These are phyloP conservation scores for Lagopus leucura DNA, from an alignment of 2,113 vertebrate genomes.

Conservation along the genomic window DNA sequence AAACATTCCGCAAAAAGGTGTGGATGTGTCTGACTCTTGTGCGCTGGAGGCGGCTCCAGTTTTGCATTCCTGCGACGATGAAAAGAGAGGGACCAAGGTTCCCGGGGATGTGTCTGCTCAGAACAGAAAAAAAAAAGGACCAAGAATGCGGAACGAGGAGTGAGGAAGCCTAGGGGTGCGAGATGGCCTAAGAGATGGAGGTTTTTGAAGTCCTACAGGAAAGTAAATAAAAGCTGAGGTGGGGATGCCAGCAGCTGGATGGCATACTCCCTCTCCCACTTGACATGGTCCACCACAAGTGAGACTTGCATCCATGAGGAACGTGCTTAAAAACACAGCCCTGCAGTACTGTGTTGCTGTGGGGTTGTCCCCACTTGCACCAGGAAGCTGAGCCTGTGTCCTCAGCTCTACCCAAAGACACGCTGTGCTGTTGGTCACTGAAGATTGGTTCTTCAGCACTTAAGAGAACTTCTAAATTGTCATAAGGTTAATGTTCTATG, in stretches of 20 bases:
- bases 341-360: background rate
- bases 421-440: background rate
- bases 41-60: conserved; percentile 49
- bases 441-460: conserved; percentile 6
- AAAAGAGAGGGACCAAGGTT: conserved; percentile 82
- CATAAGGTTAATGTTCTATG: background rate
- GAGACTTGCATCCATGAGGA: conserved; percentile 40
- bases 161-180: conserved; percentile 52
- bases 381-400: conserved; percentile 7
- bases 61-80: conserved; percentile 80
- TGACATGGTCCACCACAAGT: conserved; percentile 60
- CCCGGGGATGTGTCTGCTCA: conserved; percentile 70
- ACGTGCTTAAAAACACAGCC: conserved; percentile 76
- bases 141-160: conserved; percentile 71
- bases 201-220: conserved; percentile 34
- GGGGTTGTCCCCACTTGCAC: background rate
- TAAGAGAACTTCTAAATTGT: conserved; percentile 10
- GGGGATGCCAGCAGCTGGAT: conserved; percentile 46
- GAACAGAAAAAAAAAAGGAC: conserved; percentile 77
- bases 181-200: conserved; percentile 23
- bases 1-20: conserved; percentile 98
- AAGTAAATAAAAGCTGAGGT: conserved; percentile 58
- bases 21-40: conserved; percentile 88
- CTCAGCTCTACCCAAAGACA: conserved; percentile 35
- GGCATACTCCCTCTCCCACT: conserved; percentile 35